Evolutionary conservation across 2,888 invertebrate species (phyloP).

Genomic region (Sarcophaga carnaria): DNA sequence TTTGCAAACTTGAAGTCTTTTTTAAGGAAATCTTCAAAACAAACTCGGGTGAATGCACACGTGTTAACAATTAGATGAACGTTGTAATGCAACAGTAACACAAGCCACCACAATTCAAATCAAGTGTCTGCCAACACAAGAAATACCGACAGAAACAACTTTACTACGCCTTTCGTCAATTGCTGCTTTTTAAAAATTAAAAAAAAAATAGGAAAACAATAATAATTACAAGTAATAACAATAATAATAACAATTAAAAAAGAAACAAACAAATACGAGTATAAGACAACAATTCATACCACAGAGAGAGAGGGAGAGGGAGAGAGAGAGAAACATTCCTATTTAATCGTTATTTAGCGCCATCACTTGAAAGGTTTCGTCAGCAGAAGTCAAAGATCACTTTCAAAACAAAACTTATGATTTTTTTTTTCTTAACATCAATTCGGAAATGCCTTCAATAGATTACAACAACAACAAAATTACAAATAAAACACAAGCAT

Average conservation of each 20-base stretch:
- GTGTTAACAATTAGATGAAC: slow-evolving; percentile 24
- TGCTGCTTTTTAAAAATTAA: neutral
- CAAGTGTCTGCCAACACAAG: neutral
- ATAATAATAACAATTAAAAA: neutral
- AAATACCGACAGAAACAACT: too few relatives aligned
- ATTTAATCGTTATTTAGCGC: slow-evolving; percentile 50
- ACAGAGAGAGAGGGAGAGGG: neutral
- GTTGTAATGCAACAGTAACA: neutral
- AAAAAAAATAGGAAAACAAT: too few relatives aligned
- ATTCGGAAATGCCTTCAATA: neutral
- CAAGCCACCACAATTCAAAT: slow-evolving; percentile 28
- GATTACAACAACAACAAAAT: slow-evolving; percentile 39
- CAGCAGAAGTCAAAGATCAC: slow-evolving; percentile 69
- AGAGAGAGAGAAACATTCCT: neutral
- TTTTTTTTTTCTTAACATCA: slow-evolving; percentile 37
- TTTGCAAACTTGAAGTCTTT: neutral
- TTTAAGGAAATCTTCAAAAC: neutral
- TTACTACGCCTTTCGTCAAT: neutral
- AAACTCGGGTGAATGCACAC: slow-evolving; percentile 19
- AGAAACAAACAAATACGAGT: neutral
- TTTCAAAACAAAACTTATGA: slow-evolving; percentile 70
- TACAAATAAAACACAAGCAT: neutral
- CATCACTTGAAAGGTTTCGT: slow-evolving; percentile 66
- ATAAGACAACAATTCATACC: neutral
- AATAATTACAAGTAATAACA: too few relatives aligned